A percentile compares a stretch with the other conserved stretches of the same genome.
Conservation (phyloP, 2,797 vertebrate genomes). For the Anniella stebbinsi region DNA sequence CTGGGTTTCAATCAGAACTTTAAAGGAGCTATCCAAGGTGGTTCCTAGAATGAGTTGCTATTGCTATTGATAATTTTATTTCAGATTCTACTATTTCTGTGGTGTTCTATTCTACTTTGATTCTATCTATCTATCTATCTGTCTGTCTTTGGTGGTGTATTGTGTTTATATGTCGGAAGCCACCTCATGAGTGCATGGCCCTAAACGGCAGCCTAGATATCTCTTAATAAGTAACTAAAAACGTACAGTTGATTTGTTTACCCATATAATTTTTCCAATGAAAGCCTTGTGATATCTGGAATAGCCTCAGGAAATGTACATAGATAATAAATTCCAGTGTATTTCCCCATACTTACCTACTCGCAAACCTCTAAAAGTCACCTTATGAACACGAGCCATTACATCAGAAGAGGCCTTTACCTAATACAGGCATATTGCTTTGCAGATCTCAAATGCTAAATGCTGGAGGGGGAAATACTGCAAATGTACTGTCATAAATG, state of each 20-base stretch:
- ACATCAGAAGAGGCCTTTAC: not conserved
- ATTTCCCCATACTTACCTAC: not conserved
- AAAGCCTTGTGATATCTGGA: not conserved
- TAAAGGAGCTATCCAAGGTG: too few species aligned
- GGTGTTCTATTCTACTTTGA: not conserved
- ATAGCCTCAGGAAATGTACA: not conserved
- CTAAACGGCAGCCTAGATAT: not conserved
- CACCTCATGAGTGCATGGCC: not conserved
- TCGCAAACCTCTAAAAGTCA: not conserved
- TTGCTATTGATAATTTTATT: not conserved
- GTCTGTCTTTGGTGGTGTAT: too few species aligned
- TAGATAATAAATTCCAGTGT: not conserved
- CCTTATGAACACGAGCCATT: not conserved
- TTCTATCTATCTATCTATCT: too few species aligned
- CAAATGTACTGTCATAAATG: slow-evolving; percentile 10
- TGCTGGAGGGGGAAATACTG: slow-evolving; percentile 20
- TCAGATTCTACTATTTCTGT: too few species aligned
- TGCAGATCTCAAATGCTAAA: slow-evolving; percentile 35
- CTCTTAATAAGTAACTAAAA: not conserved
- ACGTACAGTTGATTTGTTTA: not conserved
- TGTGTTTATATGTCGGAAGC: not conserved
- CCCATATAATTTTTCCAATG: not conserved
- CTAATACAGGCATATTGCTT: slow-evolving; percentile 5
- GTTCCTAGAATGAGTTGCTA: too few species aligned
- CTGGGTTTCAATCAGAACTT: too few species aligned